These are phyloP conservation scores for Dysmachus trigonus DNA, from an alignment of 2,888 invertebrate species.

Conservation along the genomic window DNA sequence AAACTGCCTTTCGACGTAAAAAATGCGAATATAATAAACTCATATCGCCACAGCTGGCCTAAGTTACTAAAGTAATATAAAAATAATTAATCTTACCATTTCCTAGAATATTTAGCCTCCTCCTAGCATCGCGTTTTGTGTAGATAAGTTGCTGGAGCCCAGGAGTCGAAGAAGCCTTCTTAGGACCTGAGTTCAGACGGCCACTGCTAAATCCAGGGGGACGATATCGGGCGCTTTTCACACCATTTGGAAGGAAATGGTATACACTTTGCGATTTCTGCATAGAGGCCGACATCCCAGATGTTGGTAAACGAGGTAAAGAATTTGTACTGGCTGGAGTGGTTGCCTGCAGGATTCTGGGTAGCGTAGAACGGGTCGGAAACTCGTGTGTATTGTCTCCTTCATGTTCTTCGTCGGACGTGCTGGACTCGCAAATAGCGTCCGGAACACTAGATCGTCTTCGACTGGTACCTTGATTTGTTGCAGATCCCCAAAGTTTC, in stretches of 20 bases:
- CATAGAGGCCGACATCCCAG: constrained; percentile 63
- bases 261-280: constrained; percentile 73
- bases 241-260: constrained; percentile 71
- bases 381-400: constrained; percentile 66
- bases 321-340: constrained; percentile 75
- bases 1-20: background rate
- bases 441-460: constrained; percentile 71
- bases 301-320: constrained; percentile 76
- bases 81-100: constrained; percentile 67
- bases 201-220: constrained; percentile 76
- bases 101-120: constrained; percentile 65
- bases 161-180: constrained; percentile 79
- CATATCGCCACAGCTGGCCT: background rate
- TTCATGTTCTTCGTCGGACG: constrained; percentile 66
- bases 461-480: constrained; percentile 57
- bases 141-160: constrained; percentile 75
- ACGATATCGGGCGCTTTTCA: constrained; percentile 86
- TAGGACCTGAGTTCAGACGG: constrained; percentile 70
- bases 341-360: constrained; percentile 70
- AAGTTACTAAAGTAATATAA: background rate
- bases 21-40: no score
- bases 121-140: constrained; percentile 69
- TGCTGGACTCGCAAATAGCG: constrained; percentile 64
- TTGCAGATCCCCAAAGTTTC: constrained; percentile 61
- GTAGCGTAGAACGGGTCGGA: constrained; percentile 69